Conservation (phyloP, 1,140 invertebrate genomes). For the Pseudoatta argentina region DNA sequence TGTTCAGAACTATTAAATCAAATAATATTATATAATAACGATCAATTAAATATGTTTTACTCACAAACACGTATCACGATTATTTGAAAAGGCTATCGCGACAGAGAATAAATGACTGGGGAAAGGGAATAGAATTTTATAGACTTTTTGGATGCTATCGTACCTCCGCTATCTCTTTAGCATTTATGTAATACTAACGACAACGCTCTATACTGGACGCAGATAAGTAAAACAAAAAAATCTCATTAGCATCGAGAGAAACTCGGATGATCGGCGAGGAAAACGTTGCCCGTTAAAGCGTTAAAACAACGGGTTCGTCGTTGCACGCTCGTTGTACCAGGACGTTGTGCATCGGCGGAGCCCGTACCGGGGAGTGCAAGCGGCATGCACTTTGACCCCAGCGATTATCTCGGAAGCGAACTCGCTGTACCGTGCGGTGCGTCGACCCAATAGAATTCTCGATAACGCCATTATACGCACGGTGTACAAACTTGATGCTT, state of each 20-base stretch:
- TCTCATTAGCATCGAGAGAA: constrained; percentile 13
- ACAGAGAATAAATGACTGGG: background rate
- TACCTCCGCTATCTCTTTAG: background rate
- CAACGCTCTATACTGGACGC: constrained; percentile 1
- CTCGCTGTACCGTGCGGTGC: constrained; percentile 58
- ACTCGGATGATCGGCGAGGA: background rate
- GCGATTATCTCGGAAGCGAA: constrained; percentile 61
- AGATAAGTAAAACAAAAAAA: background rate
- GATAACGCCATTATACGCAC: constrained; percentile 65
- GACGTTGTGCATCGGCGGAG: constrained; percentile 48
- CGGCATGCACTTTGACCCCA: constrained; percentile 57
- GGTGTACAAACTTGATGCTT: constrained; percentile 61
- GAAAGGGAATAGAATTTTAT: background rate
- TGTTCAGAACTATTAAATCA: background rate
- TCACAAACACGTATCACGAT: background rate
- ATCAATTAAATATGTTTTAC: background rate
- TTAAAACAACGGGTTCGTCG: constrained; percentile 31
- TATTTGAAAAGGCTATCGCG: background rate
- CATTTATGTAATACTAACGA: no score
- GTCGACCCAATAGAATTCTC: constrained; percentile 61
- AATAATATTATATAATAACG: background rate
- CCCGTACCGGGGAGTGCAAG: constrained; percentile 11
- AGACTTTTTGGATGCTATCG: background rate
- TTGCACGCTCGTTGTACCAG: background rate
- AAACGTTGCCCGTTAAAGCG: constrained; percentile 47